These are phyloP conservation scores for Xiphophorus maculatus DNA, from an alignment of 2,113 vertebrate genomes.

Conservation along the genomic window DNA sequence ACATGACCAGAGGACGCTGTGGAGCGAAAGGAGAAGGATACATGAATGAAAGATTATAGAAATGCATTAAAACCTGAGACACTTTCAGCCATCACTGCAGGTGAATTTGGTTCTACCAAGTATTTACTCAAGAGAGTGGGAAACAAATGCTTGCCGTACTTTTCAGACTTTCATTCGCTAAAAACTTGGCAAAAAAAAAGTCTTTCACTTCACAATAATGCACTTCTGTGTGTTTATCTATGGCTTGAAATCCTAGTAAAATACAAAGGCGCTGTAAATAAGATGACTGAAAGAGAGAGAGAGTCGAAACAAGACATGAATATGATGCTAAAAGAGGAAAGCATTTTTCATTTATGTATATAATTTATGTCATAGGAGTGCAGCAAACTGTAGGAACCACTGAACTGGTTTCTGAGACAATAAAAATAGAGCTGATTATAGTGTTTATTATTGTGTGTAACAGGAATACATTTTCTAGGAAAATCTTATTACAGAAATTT, in stretches of 20 bases:
- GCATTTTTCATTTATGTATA: neutral
- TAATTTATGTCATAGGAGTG: conserved; percentile 47
- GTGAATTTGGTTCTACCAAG: neutral
- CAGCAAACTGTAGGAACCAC: conserved; percentile 40
- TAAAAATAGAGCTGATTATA: conserved; percentile 75
- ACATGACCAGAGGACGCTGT: neutral
- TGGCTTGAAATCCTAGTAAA: no score
- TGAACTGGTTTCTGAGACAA: conserved; percentile 65
- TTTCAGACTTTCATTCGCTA: neutral
- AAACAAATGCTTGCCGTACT: neutral
- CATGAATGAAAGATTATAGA: neutral
- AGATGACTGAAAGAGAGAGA: neutral
- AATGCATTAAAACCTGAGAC: neutral
- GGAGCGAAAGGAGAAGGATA: neutral
- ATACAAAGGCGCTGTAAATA: neutral
- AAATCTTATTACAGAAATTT: conserved; percentile 19
- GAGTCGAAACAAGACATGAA: neutral
- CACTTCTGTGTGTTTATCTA: neutral
- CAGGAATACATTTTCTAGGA: conserved; percentile 40
- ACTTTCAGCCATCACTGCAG: neutral
- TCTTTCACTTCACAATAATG: neutral
- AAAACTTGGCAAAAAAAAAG: neutral
- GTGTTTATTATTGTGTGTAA: conserved; percentile 53
- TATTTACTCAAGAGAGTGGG: neutral
- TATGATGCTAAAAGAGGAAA: neutral